phyloP scores from a whole-genome alignment of 2,113 vertebrate genomes.

The Trichomycterus rosablanca region DNA sequence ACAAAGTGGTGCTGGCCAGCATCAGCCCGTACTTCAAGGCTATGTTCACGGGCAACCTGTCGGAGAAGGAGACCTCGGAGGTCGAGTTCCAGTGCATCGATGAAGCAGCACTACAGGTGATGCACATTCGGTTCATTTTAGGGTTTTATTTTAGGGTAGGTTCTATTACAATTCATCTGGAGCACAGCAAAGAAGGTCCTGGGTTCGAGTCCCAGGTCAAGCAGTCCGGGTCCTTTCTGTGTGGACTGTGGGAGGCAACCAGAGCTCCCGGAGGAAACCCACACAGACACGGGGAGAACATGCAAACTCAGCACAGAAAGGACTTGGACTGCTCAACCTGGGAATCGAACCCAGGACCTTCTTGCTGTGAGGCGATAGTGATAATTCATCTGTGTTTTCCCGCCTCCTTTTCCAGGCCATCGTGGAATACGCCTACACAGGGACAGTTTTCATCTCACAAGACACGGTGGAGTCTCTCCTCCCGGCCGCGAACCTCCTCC shows the following conservation, averaged over 20 bases:
- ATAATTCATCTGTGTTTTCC: neutral
- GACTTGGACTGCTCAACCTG: no score
- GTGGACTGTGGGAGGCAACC: no score
- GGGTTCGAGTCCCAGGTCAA: no score
- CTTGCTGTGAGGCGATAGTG: no score
- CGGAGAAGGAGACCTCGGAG: constrained; percentile 91
- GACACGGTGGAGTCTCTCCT: constrained; percentile 95
- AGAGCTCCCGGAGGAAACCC: no score
- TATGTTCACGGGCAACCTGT: constrained; percentile 97
- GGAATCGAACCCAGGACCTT: no score
- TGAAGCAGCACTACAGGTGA: constrained; percentile 85
- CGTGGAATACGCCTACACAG: constrained; percentile 95
- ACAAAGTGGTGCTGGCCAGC: constrained; percentile 95
- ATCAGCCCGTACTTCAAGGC: constrained; percentile 99
- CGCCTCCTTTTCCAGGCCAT: constrained; percentile 75
- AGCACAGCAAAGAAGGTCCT: no score
- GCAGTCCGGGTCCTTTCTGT: no score
- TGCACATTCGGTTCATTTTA: neutral
- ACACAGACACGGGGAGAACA: no score
- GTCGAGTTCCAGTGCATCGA: constrained; percentile 96
- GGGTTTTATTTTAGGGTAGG: no score
- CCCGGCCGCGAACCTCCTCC: constrained; percentile 94
- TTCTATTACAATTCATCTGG: no score
- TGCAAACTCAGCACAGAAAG: no score
- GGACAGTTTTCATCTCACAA: constrained; percentile 93